Conservation (phyloP, 2,888 invertebrate genomes). For the Ochropacha duplaris region DNA sequence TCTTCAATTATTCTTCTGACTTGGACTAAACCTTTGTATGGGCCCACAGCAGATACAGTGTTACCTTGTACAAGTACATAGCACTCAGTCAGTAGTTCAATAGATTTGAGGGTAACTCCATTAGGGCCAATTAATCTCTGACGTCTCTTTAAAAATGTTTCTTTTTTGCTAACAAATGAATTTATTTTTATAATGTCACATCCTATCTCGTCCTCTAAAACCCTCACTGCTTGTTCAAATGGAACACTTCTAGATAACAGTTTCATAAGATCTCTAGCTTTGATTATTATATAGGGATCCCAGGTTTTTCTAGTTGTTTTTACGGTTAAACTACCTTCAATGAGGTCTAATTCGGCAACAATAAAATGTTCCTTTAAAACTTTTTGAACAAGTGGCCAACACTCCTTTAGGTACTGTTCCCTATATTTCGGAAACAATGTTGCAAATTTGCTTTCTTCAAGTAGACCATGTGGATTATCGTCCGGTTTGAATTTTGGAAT, state of each 20-base stretch:
- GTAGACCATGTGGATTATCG: constrained; percentile 93
- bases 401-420: constrained; percentile 96
- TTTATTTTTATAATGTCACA: constrained; percentile 99
- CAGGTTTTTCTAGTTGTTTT: constrained; percentile 97
- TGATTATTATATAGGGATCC: constrained; percentile 98
- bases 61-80: constrained; percentile 98
- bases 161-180: constrained; percentile 93
- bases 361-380: constrained; percentile 90
- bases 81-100: constrained; percentile 97
- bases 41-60: constrained; percentile 98
- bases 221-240: constrained; percentile 95
- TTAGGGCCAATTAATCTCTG: constrained; percentile 98
- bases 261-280: constrained; percentile 98
- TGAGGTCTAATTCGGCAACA: constrained; percentile 93
- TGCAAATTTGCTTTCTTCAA: constrained; percentile 98
- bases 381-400: constrained; percentile 97
- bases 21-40: constrained; percentile 94
- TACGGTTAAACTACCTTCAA: constrained; percentile 97
- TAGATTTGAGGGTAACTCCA: constrained; percentile 98
- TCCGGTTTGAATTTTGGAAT: constrained; percentile 93
- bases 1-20: constrained; percentile 96
- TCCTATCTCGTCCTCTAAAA: constrained; percentile 94
- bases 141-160: constrained; percentile 96
- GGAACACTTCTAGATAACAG: constrained; percentile 97
- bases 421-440: constrained; percentile 98